A percentile compares a stretch with the other conserved stretches of the same genome.
These are phyloP conservation scores for Drosophila multiciliata DNA, from an alignment of 2,888 invertebrate genomes.

Conservation along the genomic window DNA sequence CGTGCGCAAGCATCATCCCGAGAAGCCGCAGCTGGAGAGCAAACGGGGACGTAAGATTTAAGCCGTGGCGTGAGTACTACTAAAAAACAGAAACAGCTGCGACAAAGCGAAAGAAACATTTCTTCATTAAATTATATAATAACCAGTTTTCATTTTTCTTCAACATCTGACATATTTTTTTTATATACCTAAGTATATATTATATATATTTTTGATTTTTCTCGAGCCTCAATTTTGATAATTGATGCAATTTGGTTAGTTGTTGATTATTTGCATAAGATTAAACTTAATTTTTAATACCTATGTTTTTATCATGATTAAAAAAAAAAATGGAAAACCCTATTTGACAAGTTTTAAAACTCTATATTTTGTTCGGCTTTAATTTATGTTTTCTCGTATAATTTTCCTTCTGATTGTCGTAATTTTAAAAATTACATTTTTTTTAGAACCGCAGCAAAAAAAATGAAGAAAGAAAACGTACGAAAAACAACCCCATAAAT, in stretches of 20 bases:
- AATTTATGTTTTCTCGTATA: constrained; percentile 59
- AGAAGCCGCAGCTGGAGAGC: constrained; percentile 84
- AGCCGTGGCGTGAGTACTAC: constrained; percentile 49
- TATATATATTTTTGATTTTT: constrained; percentile 33
- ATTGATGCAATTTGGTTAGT: constrained; percentile 59
- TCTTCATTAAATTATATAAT: constrained; percentile 30
- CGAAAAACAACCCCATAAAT: constrained; percentile 36
- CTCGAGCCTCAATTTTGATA: constrained; percentile 38
- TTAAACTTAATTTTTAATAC: constrained; percentile 36
- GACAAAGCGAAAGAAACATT: constrained; percentile 33
- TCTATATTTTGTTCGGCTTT: constrained; percentile 48
- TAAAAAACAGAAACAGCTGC: constrained; percentile 26
- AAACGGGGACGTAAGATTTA: constrained; percentile 84
- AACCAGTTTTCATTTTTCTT: constrained; percentile 63
- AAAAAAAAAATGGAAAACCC: constrained; percentile 6
- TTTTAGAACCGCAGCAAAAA: constrained; percentile 25
- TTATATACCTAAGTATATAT: constrained; percentile 19
- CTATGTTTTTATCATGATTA: constrained; percentile 28
- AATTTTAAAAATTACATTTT: constrained; percentile 70
- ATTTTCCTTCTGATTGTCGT: constrained; percentile 46
- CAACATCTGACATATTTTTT: constrained; percentile 34
- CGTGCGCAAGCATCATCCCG: constrained; percentile 91
- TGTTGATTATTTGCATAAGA: constrained; percentile 77
- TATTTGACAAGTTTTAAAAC: constrained; percentile 31
- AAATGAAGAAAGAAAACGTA: constrained; percentile 23